Percentiles rank a stretch among this genome's conserved stretches.
Evolutionary conservation across 64 coral and sea anemone species (phyloP).

Genomic region (Catalaphyllia jardinei): DNA sequence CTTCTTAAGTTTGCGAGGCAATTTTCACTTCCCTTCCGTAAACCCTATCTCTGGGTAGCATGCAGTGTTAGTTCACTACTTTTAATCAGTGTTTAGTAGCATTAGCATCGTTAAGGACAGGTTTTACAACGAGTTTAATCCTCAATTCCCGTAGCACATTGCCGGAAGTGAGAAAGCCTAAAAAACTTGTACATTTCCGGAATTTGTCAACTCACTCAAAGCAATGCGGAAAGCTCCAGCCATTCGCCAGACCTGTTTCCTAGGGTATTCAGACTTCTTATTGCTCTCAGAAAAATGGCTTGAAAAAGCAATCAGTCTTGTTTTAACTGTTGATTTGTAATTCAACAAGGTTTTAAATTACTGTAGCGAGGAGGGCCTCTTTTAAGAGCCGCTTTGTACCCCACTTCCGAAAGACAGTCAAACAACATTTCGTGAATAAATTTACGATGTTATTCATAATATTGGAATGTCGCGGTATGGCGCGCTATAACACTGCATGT

Average conservation of each 20-base stretch:
- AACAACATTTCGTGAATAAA: constrained; percentile 13
- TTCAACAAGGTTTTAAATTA: not conserved
- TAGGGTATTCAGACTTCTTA: not conserved
- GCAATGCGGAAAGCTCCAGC: constrained; percentile 2
- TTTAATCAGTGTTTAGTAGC: not conserved
- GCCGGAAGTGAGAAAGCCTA: constrained; percentile 1
- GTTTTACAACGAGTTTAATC: not conserved
- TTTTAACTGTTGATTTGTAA: not conserved
- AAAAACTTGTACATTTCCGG: not conserved
- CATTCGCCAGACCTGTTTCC: not conserved
- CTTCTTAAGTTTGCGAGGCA: not conserved
- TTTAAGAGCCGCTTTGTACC: not conserved
- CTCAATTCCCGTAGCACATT: not conserved
- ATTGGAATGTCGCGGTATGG: constrained; percentile 29
- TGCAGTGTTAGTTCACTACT: not conserved
- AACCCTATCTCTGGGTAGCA: not conserved
- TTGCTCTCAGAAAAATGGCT: not conserved
- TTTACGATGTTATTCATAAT: not conserved
- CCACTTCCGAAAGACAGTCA: not conserved
- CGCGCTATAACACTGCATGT: not conserved
- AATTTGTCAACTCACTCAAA: not conserved
- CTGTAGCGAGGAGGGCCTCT: not conserved
- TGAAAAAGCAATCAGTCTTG: not conserved
- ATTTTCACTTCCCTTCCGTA: not conserved
- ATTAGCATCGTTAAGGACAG: not conserved